Evolutionary conservation across 2,888 invertebrate genomes (phyloP), one percentile per base, ranked within the genome.

Genomic region (Xestia sexstrigata): DNA sequence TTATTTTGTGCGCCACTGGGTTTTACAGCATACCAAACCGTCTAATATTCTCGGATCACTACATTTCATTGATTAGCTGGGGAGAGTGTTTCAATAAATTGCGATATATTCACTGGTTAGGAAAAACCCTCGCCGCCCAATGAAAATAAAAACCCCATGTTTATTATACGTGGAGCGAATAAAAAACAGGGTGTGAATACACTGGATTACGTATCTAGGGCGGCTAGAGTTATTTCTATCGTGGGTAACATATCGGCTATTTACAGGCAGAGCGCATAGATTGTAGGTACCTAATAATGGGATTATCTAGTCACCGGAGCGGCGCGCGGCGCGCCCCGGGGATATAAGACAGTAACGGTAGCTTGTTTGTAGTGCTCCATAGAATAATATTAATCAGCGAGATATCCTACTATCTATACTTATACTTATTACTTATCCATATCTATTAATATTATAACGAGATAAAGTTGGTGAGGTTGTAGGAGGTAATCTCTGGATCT

Each of bases 21-120:
- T 42, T 74, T 55, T 47, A 39, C 17, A 52, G 5, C 47, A 55
- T 15, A 81, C 58, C 35, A 49, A 76, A 69, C 23, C 52, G 49
- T 55, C 52, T 20, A 47, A 63, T 52, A 65, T 70, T 79, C 62
- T 65, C 79, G 70, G 62, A 55, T 70, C 76, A 70, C 52, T 82
- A 73, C 72, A 76, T 82, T 82, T 65, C 39, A 74, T 76, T 79
- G 76, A 76, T 76, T 62, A 70, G 55, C 67, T 60, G 52, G 7
- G 11, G 20, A 65, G 47, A 74, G 67, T 76, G 73, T 75, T 69
- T 68, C 67, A 67, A 81, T 67, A 82, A 82, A 75, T 71, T 58
- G 58, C 69, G 23, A 70, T 68, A 80, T 72, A 80, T 86, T 77
- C 86, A 86, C 76, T 86, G 86, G 73, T 58, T 80, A 80, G 76